phyloP scores from a whole-genome alignment of 2,797 vertebrate species.

The Propithecus deckenii region DNA sequence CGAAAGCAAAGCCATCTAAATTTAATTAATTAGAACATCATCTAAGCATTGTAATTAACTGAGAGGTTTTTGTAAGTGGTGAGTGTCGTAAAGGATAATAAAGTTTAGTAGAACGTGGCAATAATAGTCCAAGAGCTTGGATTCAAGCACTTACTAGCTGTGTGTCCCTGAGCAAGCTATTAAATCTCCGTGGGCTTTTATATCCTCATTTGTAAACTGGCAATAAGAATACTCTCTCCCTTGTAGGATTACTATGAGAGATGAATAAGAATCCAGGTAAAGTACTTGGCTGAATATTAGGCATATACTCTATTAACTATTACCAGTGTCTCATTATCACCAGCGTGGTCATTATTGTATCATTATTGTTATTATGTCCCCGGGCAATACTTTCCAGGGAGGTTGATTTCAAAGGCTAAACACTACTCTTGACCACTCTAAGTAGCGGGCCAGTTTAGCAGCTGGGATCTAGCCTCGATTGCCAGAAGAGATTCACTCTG shows the following conservation, averaged over 20 bases:
- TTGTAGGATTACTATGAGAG: background rate
- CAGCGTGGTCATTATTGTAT: background rate
- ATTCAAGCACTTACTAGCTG: background rate
- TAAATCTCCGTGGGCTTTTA: background rate
- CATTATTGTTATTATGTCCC: background rate
- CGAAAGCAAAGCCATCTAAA: background rate
- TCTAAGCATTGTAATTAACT: background rate
- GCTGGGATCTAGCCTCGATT: background rate
- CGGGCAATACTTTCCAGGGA: background rate
- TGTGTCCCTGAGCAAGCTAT: background rate
- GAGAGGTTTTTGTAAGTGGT: background rate
- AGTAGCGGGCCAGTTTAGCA: background rate
- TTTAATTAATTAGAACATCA: conserved; percentile 8
- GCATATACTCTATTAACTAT: background rate
- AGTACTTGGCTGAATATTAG: background rate
- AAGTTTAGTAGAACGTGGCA: background rate
- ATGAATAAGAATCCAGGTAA: background rate
- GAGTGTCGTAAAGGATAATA: background rate
- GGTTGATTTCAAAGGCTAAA: background rate
- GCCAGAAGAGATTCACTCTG: background rate
- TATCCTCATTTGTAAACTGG: background rate
- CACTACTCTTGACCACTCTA: background rate
- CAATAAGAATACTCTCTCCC: background rate
- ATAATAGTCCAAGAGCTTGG: background rate
- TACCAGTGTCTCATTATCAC: background rate